phyloP scores from a whole-genome alignment of 2,797 vertebrate species.

The Etheostoma nigrum region DNA sequence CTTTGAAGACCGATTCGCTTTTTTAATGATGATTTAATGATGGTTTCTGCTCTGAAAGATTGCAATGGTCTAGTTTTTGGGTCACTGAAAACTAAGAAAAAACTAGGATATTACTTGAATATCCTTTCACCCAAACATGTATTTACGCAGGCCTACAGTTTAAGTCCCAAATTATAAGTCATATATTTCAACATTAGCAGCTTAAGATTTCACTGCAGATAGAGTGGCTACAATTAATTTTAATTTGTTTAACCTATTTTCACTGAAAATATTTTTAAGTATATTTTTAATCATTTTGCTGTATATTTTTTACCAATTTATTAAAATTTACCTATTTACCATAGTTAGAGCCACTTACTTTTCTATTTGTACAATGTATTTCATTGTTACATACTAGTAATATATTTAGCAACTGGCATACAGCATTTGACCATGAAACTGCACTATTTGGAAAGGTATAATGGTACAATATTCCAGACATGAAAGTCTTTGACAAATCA shows the following conservation, averaged over 20 bases:
- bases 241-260: background rate
- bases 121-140: constrained; percentile 24
- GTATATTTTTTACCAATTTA: background rate
- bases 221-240: too few relatives aligned
- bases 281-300: background rate
- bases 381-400: constrained; percentile 2
- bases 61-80: constrained; percentile 3
- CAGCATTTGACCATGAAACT: background rate
- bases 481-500: constrained; percentile 20
- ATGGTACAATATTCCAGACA: constrained; percentile 5
- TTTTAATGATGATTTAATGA: constrained; percentile 9
- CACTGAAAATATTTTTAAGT: too few relatives aligned
- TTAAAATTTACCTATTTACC: background rate
- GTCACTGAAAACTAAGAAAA: background rate
- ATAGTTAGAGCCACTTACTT: background rate
- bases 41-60: constrained; percentile 6
- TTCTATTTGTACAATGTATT: background rate
- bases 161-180: background rate
- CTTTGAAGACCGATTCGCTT: constrained; percentile 44
- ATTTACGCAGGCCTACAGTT: constrained; percentile 5
- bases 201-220: background rate
- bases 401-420: background rate
- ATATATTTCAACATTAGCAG: background rate
- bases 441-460: constrained; percentile 8
- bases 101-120: background rate